Evolutionary conservation across 2,797 vertebrate species (phyloP).

Genomic region (Ptychadena robeensis): DNA sequence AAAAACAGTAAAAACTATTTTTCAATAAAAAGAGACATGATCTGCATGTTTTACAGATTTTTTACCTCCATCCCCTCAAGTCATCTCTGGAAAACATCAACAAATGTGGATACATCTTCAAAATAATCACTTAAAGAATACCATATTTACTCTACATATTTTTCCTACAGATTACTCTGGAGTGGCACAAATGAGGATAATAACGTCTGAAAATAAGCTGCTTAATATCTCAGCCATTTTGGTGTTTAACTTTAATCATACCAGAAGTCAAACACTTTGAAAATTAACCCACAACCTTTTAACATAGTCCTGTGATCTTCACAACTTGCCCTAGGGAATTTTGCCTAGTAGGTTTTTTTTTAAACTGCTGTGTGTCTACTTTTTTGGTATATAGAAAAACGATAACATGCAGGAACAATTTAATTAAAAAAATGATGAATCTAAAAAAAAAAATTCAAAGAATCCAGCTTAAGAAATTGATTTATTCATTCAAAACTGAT

Average conservation of each 20-base stretch:
- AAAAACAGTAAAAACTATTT: too few species aligned
- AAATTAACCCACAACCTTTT: slow-evolving; percentile 20
- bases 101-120: not conserved
- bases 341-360: slow-evolving; percentile 29
- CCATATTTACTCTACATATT: not conserved
- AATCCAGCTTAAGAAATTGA: not conserved
- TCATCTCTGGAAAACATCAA: not conserved
- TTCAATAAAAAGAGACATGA: not conserved
- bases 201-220: not conserved
- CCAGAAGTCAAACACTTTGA: slow-evolving; percentile 30
- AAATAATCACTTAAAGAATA: not conserved
- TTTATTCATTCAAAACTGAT: not conserved
- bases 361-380: slow-evolving; percentile 22
- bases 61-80: not conserved
- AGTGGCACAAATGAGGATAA: not conserved
- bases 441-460: not conserved
- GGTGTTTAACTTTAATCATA: slow-evolving; percentile 32
- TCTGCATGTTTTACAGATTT: not conserved
- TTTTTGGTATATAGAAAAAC: not conserved
- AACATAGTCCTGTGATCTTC: slow-evolving; percentile 37
- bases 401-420: not conserved
- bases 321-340: slow-evolving; percentile 36
- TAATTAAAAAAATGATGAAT: not conserved
- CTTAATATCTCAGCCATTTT: slow-evolving; percentile 23
- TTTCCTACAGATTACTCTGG: not conserved